Conservation (phyloP, 2,888 invertebrate genomes). For the Dynastes grantii region DNA sequence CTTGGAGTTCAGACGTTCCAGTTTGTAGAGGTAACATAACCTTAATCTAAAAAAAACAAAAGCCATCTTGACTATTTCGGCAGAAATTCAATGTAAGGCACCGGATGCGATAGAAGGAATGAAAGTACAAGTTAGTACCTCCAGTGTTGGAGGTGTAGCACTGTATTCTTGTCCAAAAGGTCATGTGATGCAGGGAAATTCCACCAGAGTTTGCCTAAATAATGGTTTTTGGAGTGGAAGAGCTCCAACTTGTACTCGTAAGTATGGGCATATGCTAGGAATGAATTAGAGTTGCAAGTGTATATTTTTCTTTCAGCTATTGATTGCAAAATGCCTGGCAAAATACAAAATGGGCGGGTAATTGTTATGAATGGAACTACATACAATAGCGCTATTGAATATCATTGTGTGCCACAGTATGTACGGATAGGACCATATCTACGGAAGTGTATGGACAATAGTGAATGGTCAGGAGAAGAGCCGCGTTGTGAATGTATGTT, state of each 20-base stretch:
- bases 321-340: constrained; percentile 86
- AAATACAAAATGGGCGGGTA: constrained; percentile 88
- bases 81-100: constrained; percentile 85
- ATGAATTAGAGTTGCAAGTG: too few species aligned
- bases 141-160: constrained; percentile 85
- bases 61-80: constrained; percentile 51
- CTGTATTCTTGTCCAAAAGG: constrained; percentile 90
- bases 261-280: constrained; percentile 65
- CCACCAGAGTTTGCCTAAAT: constrained; percentile 82
- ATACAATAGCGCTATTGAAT: constrained; percentile 89
- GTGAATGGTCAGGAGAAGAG: constrained; percentile 90
- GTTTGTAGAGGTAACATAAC: constrained; percentile 80
- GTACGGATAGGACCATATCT: constrained; percentile 87
- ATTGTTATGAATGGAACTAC: constrained; percentile 90
- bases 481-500: constrained; percentile 83
- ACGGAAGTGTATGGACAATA: constrained; percentile 88
- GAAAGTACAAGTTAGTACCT: constrained; percentile 75
- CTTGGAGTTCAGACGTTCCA: constrained; percentile 91
- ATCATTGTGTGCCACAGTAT: constrained; percentile 90
- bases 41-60: too few species aligned
- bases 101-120: constrained; percentile 78
- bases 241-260: constrained; percentile 86
- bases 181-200: constrained; percentile 84
- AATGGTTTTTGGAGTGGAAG: constrained; percentile 88
- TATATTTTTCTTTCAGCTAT: constrained; percentile 76